phyloP scores from a whole-genome alignment of 1,140 invertebrate species.

The Dendrolimus kikuchii region DNA sequence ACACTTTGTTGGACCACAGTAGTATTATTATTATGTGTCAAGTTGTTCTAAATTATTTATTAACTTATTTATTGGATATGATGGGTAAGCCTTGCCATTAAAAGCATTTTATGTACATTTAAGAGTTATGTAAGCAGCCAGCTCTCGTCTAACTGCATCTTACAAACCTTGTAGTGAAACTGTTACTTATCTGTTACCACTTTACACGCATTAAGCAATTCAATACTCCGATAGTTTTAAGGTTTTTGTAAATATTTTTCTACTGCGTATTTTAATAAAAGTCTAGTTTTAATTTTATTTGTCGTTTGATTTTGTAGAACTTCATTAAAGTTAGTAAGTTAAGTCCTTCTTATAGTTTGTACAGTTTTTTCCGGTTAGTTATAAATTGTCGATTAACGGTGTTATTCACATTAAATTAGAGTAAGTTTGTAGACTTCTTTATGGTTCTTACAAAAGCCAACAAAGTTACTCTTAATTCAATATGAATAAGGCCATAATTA shows the following conservation, averaged over 20 bases:
- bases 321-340: no score
- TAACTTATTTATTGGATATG: conserved; percentile 63
- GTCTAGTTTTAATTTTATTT: conserved; percentile 36
- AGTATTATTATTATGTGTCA: conserved; percentile 30
- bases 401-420: no score
- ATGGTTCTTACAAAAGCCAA: no score
- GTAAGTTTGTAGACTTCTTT: no score
- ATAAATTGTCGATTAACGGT: no score
- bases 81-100: conserved; percentile 60
- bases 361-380: no score
- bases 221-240: conserved; percentile 63
- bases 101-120: conserved; percentile 49
- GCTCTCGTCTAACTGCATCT: conserved; percentile 2
- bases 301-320: conserved; percentile 24
- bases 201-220: conserved; percentile 51
- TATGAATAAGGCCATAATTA: no score
- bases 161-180: conserved; percentile 6
- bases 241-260: conserved; percentile 65
- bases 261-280: conserved; percentile 38
- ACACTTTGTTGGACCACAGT: conserved; percentile 14
- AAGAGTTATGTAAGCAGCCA: no score
- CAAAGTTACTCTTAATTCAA: no score
- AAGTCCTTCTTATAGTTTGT: no score
- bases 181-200: conserved; percentile 48
- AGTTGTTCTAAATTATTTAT: conserved; percentile 29